Percentiles rank a stretch among this genome's conserved stretches.
phyloP scores from a whole-genome alignment of 2,797 vertebrate species.

The Brotula barbata region DNA sequence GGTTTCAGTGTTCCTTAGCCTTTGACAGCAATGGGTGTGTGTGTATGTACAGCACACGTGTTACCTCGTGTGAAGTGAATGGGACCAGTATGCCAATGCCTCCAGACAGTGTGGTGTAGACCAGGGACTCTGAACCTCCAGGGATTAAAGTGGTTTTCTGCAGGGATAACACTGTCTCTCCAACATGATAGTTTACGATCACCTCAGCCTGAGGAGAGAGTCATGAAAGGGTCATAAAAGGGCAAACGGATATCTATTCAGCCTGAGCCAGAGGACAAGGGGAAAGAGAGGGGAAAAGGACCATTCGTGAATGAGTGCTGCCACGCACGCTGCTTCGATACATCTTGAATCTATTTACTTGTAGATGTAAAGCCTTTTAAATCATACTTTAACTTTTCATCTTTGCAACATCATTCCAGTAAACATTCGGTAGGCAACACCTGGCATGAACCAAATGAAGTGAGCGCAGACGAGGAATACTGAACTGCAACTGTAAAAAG shows the following conservation, averaged over 20 bases:
- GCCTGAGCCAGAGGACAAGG: neutral
- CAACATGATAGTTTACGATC: conserved; percentile 95
- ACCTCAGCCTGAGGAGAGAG: conserved; percentile 87
- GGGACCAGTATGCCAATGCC: conserved; percentile 97
- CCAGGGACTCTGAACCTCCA: conserved; percentile 95
- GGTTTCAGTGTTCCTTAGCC: too few species aligned
- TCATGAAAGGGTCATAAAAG: neutral
- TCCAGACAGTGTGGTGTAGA: conserved; percentile 95
- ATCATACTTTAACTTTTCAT: too few species aligned
- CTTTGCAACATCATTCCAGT: too few species aligned
- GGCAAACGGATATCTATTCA: neutral
- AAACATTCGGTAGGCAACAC: too few species aligned
- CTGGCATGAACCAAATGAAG: too few species aligned
- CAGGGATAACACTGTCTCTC: conserved; percentile 93
- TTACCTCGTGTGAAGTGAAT: conserved; percentile 97
- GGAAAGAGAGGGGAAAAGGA: too few species aligned
- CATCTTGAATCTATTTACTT: too few species aligned
- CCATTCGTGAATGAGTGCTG: too few species aligned
- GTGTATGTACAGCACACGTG: neutral
- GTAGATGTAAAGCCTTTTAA: too few species aligned
- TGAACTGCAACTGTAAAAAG: too few species aligned
- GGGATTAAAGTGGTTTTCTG: conserved; percentile 98
- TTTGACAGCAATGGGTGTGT: neutral
- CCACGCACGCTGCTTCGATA: too few species aligned
- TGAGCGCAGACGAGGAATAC: too few species aligned